Base-by-base conservation (phyloP, 1,140 invertebrate genomes). In the Drosophila sp. region DNA sequence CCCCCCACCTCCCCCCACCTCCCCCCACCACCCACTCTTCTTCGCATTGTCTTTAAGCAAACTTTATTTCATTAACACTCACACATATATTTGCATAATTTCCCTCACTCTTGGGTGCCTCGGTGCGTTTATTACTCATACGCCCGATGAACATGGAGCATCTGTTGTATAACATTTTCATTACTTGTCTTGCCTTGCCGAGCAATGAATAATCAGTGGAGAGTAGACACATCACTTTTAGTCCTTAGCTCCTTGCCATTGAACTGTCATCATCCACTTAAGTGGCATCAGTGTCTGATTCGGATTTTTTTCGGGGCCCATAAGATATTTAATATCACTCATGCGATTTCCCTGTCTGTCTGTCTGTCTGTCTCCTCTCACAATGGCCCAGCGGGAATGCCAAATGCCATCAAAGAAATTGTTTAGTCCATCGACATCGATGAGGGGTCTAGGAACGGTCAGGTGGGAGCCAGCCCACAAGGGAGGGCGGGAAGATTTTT, bases 41-140 rank as follows among this genome's bases (percentile, higher is more conserved):
- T 11, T 27, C 67, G 17, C 10, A 32, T 50, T 50, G 44, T 60
- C 61, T 66, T 82, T 83, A 87, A 77, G 79, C 73, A 17, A 84
- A 80, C 84, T 84, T 89, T 84, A 89, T 89, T 89, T 89, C 84
- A 89, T 89, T 89, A 89, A 75, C 78, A 80, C 76, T 77, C 70
- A 74, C 35, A 70, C 56, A 66, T 73, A 76, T 70, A 87, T 87
- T 89, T 87, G 80, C 84, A 87, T 89, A 87, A 87, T 89, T 72
- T 71, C 70, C 25, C 56, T 25, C 62, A 72, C 66, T 35, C 41
- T 70, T n/a, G 1, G 55, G 47, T 55, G 80, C 38, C 67, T 17
- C 17, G 17, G 17, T 80, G 73, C 73, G 83, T 89, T 87, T 89
- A 89, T 86, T 86, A 86, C 83, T 87, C 83, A 86, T 87, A 84